A percentile compares a stretch with the other conserved stretches of the same genome.
Conservation (phyloP, 2,888 invertebrate species). For the Epirrhoe alternata region DNA sequence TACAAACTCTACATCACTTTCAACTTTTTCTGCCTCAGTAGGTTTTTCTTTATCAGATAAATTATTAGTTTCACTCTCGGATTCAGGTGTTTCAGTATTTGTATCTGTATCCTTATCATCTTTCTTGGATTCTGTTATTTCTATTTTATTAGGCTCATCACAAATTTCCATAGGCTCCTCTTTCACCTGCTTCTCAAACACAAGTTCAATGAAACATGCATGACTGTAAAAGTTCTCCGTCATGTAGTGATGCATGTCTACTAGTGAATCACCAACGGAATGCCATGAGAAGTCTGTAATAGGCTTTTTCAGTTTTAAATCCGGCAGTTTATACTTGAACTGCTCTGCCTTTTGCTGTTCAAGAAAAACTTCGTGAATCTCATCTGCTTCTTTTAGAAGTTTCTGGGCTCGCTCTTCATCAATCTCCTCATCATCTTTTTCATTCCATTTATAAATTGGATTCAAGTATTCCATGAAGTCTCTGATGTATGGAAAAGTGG, state of each 20-base stretch:
- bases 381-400: slow-evolving; percentile 85
- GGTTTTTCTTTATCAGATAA: slow-evolving; percentile 74
- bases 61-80: slow-evolving; percentile 74
- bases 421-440: slow-evolving; percentile 69
- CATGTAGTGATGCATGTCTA: slow-evolving; percentile 87
- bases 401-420: slow-evolving; percentile 83
- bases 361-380: slow-evolving; percentile 82
- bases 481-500: slow-evolving; percentile 87
- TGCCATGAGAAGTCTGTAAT: slow-evolving; percentile 87
- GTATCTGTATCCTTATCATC: slow-evolving; percentile 55
- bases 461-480: slow-evolving; percentile 88
- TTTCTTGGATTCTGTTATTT: slow-evolving; percentile 57
- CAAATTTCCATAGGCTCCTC: slow-evolving; percentile 67
- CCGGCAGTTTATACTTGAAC: slow-evolving; percentile 81
- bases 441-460: slow-evolving; percentile 81
- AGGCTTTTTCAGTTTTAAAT: slow-evolving; percentile 85
- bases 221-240: slow-evolving; percentile 86
- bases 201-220: slow-evolving; percentile 74
- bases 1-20: slow-evolving; percentile 67
- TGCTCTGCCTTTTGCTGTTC: slow-evolving; percentile 81
- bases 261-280: slow-evolving; percentile 87
- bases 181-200: slow-evolving; percentile 64
- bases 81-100: slow-evolving; percentile 55
- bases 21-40: slow-evolving; percentile 66
- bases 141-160: slow-evolving; percentile 64